Base-by-base conservation (phyloP, 1,140 invertebrate species). In the Piezodorus guildinii region DNA sequence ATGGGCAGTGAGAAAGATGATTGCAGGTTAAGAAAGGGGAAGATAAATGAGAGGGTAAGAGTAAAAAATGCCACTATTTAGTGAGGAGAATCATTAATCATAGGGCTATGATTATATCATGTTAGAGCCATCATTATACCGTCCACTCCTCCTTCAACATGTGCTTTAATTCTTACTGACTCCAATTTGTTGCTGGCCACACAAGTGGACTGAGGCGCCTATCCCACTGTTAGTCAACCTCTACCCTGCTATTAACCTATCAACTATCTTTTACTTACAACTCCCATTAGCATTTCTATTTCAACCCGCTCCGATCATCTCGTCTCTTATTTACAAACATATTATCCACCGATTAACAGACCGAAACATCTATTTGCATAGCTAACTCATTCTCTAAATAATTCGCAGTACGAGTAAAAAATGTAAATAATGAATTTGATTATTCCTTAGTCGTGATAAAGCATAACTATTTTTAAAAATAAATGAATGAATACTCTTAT, bases 81-180 rank as follows among this genome's bases (percentile, higher is more conserved):
- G 62, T 56, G 49, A 43, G 45, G 30, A 21, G 52, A 21, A 27
- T 56, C 62, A 63, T 63, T 63, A 63, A 63, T 63, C 62, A 63
- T 25, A 44, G 52, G 30, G 10, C 30, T 52, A 63, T 56, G 49
- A 63, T 63, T 63, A 63, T 51, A 63, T 54, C 59, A 60, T 51
- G 62, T 49, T 51, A 27, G 54, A 63, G 49, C 62, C 19, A 27
- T 52, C 21, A 63, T 63, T 63, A 63, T 39, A 56, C 14, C 30
- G 30, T 54, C 62, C 27, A 30, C 52, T 63, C 27, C 62, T 46
- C 44, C 60, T 39, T 61, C 39, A 46, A 61, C 60, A 61, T 63
- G 62, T 58, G 62, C 52, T 63, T 63, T 63, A 63, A 63, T 63
- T 63, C 52, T 63, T 63, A 63, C 62, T 52, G 52, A 63, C 51